A percentile compares a stretch with the other conserved stretches of the same genome.
These are phyloP conservation scores for Andrena haemorrhoa DNA, from an alignment of 2,888 invertebrate species.

Conservation along the genomic window DNA sequence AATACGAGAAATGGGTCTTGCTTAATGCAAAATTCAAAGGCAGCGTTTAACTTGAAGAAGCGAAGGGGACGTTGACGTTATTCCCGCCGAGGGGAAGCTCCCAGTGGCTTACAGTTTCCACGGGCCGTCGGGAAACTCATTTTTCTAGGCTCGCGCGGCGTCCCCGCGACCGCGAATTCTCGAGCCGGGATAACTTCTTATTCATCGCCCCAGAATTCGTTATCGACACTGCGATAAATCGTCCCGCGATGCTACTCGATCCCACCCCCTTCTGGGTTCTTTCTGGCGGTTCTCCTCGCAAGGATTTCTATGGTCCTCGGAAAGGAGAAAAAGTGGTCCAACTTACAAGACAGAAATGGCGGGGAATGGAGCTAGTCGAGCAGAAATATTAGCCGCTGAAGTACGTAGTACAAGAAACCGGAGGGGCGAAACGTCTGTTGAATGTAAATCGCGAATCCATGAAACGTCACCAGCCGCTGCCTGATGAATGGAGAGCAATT, in stretches of 20 bases:
- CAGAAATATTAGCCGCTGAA: constrained; percentile 11
- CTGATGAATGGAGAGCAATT: constrained; percentile 6
- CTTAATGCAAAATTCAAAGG: constrained; percentile 3
- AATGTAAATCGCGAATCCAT: constrained; percentile 14
- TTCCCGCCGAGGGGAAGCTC: background rate
- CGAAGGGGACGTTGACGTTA: background rate
- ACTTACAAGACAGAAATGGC: background rate
- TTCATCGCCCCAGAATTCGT: constrained; percentile 36
- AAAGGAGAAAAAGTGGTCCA: background rate
- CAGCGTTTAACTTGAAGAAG: background rate
- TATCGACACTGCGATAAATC: constrained; percentile 49
- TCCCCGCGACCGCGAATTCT: constrained; percentile 23
- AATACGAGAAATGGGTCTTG: background rate
- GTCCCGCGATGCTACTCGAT: background rate
- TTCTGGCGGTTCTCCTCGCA: background rate
- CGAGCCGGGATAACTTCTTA: constrained; percentile 39
- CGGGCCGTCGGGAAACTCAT: constrained; percentile 24
- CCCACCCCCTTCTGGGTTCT: background rate
- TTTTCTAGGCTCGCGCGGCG: constrained; percentile 11
- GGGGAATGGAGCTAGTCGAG: background rate
- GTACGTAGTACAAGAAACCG: background rate
- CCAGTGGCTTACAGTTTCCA: background rate
- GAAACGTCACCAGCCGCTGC: background rate
- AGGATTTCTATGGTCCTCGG: background rate
- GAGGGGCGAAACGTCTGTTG: background rate